These are phyloP conservation scores for Zygothrica quintamaculata DNA, from an alignment of 2,888 invertebrate genomes.

Conservation along the genomic window DNA sequence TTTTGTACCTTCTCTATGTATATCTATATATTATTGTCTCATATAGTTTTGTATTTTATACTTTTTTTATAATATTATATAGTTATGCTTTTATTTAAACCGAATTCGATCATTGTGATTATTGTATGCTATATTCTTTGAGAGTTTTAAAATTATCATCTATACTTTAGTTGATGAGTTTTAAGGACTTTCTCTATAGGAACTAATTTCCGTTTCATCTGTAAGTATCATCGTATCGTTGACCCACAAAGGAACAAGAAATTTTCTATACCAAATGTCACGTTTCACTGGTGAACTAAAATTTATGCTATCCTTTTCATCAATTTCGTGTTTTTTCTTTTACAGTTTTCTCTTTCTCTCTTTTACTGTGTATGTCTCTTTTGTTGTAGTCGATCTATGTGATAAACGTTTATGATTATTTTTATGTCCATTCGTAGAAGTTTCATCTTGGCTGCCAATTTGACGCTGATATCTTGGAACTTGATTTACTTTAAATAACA, in stretches of 20 bases:
- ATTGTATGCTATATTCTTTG: too few relatives aligned
- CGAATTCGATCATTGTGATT: too few relatives aligned
- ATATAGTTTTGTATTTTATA: too few relatives aligned
- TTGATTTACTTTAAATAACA: slow-evolving; percentile 76
- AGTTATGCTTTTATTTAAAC: too few relatives aligned
- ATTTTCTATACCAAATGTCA: slow-evolving; percentile 36
- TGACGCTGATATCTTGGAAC: slow-evolving; percentile 60
- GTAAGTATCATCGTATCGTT: slow-evolving; percentile 19
- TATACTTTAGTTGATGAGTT: too few relatives aligned
- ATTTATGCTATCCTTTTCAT: slow-evolving; percentile 67
- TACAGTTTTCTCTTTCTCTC: slow-evolving; percentile 4
- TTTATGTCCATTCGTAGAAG: slow-evolving; percentile 63
- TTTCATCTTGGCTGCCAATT: slow-evolving; percentile 68
- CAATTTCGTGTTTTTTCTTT: slow-evolving; percentile 39
- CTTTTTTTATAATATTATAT: too few relatives aligned
- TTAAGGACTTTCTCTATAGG: too few relatives aligned
- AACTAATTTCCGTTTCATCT: slow-evolving; percentile 1
- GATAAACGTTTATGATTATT: slow-evolving; percentile 78
- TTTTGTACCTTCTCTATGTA: too few relatives aligned
- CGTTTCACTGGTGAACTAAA: slow-evolving; percentile 43
- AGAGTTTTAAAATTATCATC: too few relatives aligned
- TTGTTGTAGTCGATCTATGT: slow-evolving; percentile 49
- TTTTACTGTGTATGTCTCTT: slow-evolving; percentile 19
- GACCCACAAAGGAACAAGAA: slow-evolving; percentile 61
- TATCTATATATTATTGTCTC: too few relatives aligned